Conservation (phyloP, 1,140 invertebrate genomes). For the Leptinotarsa lineolata region DNA sequence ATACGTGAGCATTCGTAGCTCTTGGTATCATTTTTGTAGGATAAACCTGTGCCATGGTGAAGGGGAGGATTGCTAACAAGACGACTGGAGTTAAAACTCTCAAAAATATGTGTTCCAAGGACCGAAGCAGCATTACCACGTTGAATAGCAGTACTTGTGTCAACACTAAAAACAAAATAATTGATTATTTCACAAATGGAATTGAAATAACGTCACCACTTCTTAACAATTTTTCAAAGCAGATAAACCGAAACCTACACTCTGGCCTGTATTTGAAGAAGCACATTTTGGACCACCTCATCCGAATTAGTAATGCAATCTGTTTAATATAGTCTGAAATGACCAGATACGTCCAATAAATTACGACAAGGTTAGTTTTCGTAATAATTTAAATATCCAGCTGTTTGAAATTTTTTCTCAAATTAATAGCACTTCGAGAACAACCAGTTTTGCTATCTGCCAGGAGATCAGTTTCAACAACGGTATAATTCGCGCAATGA, state of each 20-base stretch:
- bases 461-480: slow-evolving; percentile 14
- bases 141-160: no score
- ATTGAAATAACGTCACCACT: no score
- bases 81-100: no score
- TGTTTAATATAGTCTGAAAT: slow-evolving; percentile 12
- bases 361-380: slow-evolving; percentile 22
- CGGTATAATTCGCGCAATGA: slow-evolving; percentile 3
- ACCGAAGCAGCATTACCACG: no score
- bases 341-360: slow-evolving; percentile 23
- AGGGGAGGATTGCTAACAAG: no score
- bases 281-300: slow-evolving; percentile 1
- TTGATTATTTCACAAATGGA: no score
- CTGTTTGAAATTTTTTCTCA: slow-evolving; percentile 32
- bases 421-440: slow-evolving; percentile 29
- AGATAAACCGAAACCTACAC: background rate
- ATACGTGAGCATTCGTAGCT: background rate
- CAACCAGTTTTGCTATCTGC: slow-evolving; percentile 30
- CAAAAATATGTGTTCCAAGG: no score
- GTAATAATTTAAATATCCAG: slow-evolving; percentile 26
- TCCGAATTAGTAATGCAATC: slow-evolving; percentile 20
- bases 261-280: background rate
- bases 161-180: no score
- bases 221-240: no score
- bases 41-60: no score
- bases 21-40: background rate